phyloP scores from a whole-genome alignment of 2,888 invertebrate species.

The Zeuzera pyrina region DNA sequence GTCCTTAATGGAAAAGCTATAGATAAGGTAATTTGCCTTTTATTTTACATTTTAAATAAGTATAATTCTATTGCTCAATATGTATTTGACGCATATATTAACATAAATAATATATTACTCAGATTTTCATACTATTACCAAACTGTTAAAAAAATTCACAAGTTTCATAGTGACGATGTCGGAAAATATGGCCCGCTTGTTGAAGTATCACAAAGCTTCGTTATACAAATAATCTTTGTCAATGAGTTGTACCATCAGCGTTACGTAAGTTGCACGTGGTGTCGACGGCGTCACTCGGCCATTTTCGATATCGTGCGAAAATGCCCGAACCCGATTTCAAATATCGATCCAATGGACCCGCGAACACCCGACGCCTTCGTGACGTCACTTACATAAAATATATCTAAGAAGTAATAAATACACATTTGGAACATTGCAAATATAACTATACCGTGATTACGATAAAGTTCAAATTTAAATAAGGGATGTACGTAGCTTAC shows the following conservation, averaged over 20 bases:
- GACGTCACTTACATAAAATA: constrained; percentile 44
- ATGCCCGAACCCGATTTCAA: constrained; percentile 33
- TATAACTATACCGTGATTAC: constrained; percentile 8
- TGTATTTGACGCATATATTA: too few species aligned
- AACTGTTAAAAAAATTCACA: too few species aligned
- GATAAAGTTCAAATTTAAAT: not conserved
- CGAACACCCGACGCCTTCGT: constrained; percentile 50
- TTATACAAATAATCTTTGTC: constrained; percentile 59
- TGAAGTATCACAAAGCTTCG: constrained; percentile 28
- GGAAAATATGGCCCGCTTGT: constrained; percentile 27
- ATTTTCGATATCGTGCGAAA: constrained; percentile 37
- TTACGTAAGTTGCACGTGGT: constrained; percentile 67
- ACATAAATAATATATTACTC: too few species aligned
- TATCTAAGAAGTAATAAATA: constrained; percentile 1
- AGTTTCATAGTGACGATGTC: too few species aligned
- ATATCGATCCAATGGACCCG: constrained; percentile 51
- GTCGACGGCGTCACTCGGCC: constrained; percentile 33
- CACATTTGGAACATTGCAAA: constrained; percentile 10
- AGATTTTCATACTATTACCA: too few species aligned
- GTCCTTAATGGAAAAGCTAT: too few species aligned
- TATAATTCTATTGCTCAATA: constrained; percentile 9
- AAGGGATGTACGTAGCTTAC: not conserved
- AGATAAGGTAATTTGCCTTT: constrained; percentile 8
- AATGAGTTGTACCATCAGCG: constrained; percentile 55
- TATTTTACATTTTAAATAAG: constrained; percentile 10